Conservation (phyloP, 2,797 vertebrate genomes). For the Lithobates pipiens region DNA sequence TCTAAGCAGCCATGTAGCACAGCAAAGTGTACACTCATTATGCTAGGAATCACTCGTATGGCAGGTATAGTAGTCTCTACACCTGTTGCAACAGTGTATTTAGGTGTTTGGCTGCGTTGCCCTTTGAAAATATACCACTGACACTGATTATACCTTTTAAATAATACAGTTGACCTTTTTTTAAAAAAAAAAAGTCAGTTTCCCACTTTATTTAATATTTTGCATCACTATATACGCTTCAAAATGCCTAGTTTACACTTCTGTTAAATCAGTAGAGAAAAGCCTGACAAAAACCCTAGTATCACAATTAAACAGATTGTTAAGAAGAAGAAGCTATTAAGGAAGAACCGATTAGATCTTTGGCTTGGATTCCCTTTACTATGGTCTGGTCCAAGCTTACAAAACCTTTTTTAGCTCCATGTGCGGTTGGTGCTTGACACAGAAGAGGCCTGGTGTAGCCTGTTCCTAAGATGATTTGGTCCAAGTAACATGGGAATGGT, state of each 20-base stretch:
- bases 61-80: not conserved
- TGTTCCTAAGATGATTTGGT: constrained; percentile 20
- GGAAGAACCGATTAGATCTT: constrained; percentile 61
- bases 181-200: not conserved
- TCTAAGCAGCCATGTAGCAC: too few relatives aligned
- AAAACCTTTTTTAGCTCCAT: not conserved
- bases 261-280: constrained; percentile 15
- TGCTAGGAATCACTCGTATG: not conserved
- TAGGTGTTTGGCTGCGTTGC: too few relatives aligned
- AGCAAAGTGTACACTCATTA: too few relatives aligned
- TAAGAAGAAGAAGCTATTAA: constrained; percentile 29
- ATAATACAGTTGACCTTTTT: not conserved
- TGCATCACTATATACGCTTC: not conserved
- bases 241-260: not conserved
- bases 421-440: not conserved
- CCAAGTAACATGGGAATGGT: not conserved
- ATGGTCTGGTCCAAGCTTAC: constrained; percentile 51
- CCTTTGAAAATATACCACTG: not conserved
- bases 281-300: constrained; percentile 6
- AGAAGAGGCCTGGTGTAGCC: not conserved
- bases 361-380: constrained; percentile 59
- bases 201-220: not conserved
- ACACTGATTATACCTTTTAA: not conserved
- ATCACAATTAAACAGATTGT: not conserved
- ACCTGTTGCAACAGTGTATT: not conserved